Percentiles rank a stretch among this genome's conserved stretches.
phyloP scores from a whole-genome alignment of 2,797 vertebrate species.

The Erpetoichthys calabaricus region DNA sequence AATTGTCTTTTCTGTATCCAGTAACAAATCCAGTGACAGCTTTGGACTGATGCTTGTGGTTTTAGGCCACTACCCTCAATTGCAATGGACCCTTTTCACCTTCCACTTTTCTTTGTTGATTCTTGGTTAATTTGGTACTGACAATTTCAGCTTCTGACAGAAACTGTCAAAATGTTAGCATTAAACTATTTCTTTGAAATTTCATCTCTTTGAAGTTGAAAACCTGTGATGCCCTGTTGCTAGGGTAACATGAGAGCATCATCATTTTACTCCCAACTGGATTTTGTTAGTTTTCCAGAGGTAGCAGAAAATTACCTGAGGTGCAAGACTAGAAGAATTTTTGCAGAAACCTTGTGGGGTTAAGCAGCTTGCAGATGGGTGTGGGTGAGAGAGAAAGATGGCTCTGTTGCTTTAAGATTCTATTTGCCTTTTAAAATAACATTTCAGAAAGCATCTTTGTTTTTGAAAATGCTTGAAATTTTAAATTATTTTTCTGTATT shows the following conservation, averaged over 20 bases:
- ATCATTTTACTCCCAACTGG: not conserved
- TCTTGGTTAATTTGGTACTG: not conserved
- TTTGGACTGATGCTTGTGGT: too few relatives aligned
- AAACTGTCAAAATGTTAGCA: not conserved
- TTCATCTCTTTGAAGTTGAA: constrained; percentile 1
- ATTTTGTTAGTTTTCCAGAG: not conserved
- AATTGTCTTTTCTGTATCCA: not conserved
- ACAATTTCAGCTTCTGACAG: not conserved
- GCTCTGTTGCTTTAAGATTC: too few relatives aligned
- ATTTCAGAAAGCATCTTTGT: too few relatives aligned
- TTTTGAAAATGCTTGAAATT: too few relatives aligned
- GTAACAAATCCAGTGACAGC: not conserved
- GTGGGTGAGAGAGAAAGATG: too few relatives aligned
- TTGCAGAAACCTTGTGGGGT: not conserved
- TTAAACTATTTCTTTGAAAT: not conserved
- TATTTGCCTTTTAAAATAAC: too few relatives aligned
- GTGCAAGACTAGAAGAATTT: not conserved
- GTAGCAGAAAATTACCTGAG: not conserved
- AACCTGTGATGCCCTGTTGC: not conserved
- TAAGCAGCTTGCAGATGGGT: not conserved
- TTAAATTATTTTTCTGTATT: too few relatives aligned
- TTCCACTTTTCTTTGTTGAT: not conserved
- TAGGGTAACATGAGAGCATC: not conserved
- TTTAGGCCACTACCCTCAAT: too few relatives aligned
- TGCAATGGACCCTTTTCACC: not conserved